These are phyloP conservation scores for Neoseiulus cucumeris DNA, from an alignment of 1,140 invertebrate species.

Conservation along the genomic window DNA sequence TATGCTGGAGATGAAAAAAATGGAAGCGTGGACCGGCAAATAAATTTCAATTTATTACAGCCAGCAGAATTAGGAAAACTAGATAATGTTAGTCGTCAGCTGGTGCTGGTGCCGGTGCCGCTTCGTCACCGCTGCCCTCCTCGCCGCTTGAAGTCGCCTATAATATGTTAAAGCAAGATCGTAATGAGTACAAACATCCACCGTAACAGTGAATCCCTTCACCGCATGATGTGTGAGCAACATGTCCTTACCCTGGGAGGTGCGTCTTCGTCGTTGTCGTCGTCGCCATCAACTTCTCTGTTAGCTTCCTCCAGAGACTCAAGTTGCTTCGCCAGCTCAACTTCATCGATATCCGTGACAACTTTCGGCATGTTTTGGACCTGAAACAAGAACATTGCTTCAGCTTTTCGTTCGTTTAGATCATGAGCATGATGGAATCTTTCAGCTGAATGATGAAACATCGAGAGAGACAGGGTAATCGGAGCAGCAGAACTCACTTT, in stretches of 20 bases:
- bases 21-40: no score
- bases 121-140: no score
- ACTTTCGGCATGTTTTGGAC: conserved; percentile 60
- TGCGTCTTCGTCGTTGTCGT: conserved; percentile 46
- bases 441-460: not conserved
- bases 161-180: no score
- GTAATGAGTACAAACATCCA: no score
- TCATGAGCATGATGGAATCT: not conserved
- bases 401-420: not conserved
- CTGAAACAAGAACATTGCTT: conserved; percentile 6
- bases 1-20: no score
- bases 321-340: conserved; percentile 75
- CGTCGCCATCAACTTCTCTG: conserved; percentile 57
- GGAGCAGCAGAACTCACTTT: conserved; percentile 43
- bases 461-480: not conserved
- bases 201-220: no score
- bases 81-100: no score
- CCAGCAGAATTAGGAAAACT: no score
- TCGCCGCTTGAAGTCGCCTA: no score
- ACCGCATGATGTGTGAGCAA: no score
- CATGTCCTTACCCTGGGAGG: not conserved
- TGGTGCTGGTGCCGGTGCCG: no score
- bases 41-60: no score
- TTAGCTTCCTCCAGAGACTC: conserved; percentile 81
- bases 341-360: conserved; percentile 91